phyloP scores from a whole-genome alignment of 2,113 vertebrate genomes.

The Corynorhinus townsendii region DNA sequence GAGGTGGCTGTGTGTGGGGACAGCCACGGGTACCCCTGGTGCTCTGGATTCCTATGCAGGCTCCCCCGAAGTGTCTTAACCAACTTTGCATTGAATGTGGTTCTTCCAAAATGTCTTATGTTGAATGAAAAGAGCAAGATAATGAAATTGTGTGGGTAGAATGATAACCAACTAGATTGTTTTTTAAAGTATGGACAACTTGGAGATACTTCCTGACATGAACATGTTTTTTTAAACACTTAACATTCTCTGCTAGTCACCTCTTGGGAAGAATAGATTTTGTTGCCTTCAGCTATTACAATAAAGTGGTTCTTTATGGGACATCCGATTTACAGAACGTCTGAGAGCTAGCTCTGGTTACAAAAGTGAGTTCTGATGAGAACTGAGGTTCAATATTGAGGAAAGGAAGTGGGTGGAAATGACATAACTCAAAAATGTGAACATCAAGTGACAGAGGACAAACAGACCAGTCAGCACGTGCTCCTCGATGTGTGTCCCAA shows the following conservation, averaged over 20 bases:
- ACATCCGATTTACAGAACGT: neutral
- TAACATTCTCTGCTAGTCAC: neutral
- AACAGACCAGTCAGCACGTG: neutral
- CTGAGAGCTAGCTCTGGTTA: neutral
- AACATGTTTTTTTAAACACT: neutral
- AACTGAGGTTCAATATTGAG: neutral
- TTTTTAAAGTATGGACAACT: neutral
- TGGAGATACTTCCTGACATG: neutral
- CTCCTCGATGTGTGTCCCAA: neutral
- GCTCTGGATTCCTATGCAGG: neutral
- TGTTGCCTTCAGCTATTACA: neutral
- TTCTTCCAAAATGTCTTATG: neutral
- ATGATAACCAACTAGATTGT: neutral
- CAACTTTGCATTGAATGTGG: neutral
- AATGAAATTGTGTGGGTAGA: neutral
- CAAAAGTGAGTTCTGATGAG: neutral
- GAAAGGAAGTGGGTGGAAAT: neutral
- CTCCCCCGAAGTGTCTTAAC: neutral
- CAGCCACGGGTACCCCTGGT: neutral
- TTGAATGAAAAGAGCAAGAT: neutral
- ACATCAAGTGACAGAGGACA: neutral
- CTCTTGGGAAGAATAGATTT: neutral
- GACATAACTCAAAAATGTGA: neutral
- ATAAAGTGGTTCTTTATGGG: constrained; percentile 23
- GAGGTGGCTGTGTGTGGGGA: neutral